Percentiles rank a stretch among this genome's conserved stretches.
Conservation (phyloP, 2,888 invertebrate genomes). For the Drosophila robusta region DNA sequence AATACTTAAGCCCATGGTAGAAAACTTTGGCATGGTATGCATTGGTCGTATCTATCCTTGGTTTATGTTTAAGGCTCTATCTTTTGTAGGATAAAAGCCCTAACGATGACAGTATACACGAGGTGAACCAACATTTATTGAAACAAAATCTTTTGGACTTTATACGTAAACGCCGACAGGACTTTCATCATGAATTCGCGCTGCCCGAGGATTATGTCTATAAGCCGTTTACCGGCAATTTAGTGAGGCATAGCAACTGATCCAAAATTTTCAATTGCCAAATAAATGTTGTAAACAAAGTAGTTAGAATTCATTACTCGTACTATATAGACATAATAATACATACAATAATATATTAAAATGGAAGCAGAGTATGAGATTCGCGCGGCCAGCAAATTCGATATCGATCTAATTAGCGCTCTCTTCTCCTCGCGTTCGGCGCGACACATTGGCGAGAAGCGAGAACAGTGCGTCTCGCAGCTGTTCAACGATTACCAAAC, state of each 20-base stretch:
- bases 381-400: constrained; percentile 35
- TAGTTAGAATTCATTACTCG: background rate
- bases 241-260: too few species aligned
- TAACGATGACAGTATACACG: background rate
- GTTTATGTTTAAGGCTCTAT: too few species aligned
- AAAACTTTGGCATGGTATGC: background rate
- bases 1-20: constrained; percentile 39
- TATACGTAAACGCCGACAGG: constrained; percentile 48
- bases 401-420: constrained; percentile 27
- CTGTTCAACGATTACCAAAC: constrained; percentile 53
- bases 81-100: background rate
- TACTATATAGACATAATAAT: background rate
- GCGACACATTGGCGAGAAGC: constrained; percentile 48
- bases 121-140: constrained; percentile 51
- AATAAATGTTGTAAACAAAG: constrained; percentile 11
- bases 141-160: constrained; percentile 59
- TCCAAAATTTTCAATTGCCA: too few species aligned
- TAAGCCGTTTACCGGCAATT: too few species aligned
- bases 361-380: constrained; percentile 44
- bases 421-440: constrained; percentile 24
- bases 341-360: background rate
- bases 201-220: constrained; percentile 59
- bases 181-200: constrained; percentile 57
- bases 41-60: background rate
- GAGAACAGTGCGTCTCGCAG: constrained; percentile 8